Base-by-base conservation (phyloP, 1,140 invertebrate species). In the Solenopsis fugax region DNA sequence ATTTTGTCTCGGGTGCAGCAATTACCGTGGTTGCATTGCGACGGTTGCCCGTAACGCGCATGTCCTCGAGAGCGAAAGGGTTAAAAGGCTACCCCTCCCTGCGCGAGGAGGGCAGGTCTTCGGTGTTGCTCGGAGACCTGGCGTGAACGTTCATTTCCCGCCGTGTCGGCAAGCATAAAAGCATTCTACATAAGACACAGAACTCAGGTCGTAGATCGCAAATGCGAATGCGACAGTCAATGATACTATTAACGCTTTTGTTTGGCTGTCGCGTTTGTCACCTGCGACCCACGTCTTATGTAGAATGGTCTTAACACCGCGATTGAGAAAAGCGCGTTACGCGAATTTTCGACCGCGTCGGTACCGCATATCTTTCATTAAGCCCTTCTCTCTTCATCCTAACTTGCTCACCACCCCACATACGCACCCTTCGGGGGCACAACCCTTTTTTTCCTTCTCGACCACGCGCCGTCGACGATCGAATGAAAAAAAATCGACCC, bases 21-120 rank as follows among this genome's bases (percentile, higher is more conserved):
- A 91, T 91, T 91, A 91, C 72, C 81, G 77, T 84, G 89, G 76
- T 91, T 91, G 89, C 90, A 91, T 86, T 86, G 90, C 90, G 87
- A 71, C 65, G 69, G 29, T 80, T 29, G 78, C 34, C 78, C 80
- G 50, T 69, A 77, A 41, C 90, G 90, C 90, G 90, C 90, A 91
- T 91, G 90, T 85, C 87, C 76, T 88, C 56, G 56, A 64, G 71
- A 50, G 80, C 64, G 16, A 91, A 91, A 90, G 90, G 85, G 90
- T 91, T 91, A 91, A 91, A 76, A 85, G 89, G 65, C 72, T 91
- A 76, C 85, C 90, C 88, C 87, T 82, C 87, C 65, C 65, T 52
- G 29, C n/a, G 7, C 72, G n/a, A 52, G 58, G 72, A 88, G 71
- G 90, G 87, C 84, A 86, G 89, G 89, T 82, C 89, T 88, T 41